phyloP scores from a whole-genome alignment of 2,888 invertebrate genomes.

The Mythimna vitellina region DNA sequence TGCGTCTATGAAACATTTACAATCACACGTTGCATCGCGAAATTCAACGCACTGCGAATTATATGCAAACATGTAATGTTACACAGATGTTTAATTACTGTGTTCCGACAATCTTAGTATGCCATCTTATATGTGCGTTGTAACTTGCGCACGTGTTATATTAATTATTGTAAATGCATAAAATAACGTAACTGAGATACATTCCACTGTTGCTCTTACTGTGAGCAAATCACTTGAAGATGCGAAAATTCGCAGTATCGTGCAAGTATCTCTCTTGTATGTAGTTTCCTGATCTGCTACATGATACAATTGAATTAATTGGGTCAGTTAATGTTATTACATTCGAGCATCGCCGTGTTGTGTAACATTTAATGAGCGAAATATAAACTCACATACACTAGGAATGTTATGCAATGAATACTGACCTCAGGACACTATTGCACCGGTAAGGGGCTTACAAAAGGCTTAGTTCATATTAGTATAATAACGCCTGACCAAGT shows the following conservation, averaged over 20 bases:
- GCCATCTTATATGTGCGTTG: constrained; percentile 68
- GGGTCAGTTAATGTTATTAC: constrained; percentile 33
- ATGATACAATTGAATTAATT: constrained; percentile 50
- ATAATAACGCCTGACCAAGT: constrained; percentile 59
- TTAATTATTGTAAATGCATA: constrained; percentile 55
- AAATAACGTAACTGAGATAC: constrained; percentile 40
- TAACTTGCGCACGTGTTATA: constrained; percentile 60
- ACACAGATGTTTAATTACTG: constrained; percentile 61
- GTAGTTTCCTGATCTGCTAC: constrained; percentile 29
- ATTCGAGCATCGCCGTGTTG: constrained; percentile 32
- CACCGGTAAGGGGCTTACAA: constrained; percentile 58
- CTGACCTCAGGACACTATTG: constrained; percentile 55
- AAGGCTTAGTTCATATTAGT: constrained; percentile 60
- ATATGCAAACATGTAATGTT: constrained; percentile 56
- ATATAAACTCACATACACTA: constrained; percentile 14
- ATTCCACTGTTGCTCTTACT: constrained; percentile 16
- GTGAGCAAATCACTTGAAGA: constrained; percentile 32
- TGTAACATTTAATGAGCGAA: constrained; percentile 40
- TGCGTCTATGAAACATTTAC: constrained; percentile 47
- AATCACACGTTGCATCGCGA: constrained; percentile 55
- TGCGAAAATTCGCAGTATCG: constrained; percentile 25
- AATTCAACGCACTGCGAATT: constrained; percentile 44
- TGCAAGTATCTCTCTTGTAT: constrained; percentile 28
- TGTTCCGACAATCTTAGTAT: constrained; percentile 71
- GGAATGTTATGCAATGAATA: constrained; percentile 26